phyloP scores from a whole-genome alignment of 2,797 vertebrate genomes.

The Pipistrellus pygmaeus region DNA sequence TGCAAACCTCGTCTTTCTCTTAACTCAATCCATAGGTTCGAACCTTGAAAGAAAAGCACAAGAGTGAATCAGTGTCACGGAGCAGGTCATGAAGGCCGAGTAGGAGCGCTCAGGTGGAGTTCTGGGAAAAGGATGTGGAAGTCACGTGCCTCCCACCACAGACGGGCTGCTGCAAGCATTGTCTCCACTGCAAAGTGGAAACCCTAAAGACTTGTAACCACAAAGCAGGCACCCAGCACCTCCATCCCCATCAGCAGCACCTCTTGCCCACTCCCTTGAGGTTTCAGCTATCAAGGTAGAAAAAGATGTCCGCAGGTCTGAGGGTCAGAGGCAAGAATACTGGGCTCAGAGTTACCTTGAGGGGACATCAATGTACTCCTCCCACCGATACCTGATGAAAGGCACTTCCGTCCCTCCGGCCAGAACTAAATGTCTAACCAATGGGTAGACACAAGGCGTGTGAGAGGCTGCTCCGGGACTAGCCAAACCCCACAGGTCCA shows the following conservation, averaged over 20 bases:
- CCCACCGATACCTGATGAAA: background rate
- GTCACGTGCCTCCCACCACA: background rate
- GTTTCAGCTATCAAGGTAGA: background rate
- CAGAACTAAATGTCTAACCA: background rate
- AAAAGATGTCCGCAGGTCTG: background rate
- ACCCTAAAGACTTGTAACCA: background rate
- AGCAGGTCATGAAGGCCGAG: background rate
- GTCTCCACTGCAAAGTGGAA: background rate
- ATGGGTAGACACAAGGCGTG: background rate
- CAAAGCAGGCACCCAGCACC: background rate
- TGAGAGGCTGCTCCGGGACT: accelerated
- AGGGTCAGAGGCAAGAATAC: background rate
- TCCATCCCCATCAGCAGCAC: background rate
- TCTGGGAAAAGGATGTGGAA: background rate
- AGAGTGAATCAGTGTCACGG: background rate
- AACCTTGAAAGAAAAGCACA: background rate
- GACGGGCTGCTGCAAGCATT: background rate
- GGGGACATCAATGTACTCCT: background rate
- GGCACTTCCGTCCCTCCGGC: background rate
- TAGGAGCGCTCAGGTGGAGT: background rate
- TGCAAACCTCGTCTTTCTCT: background rate
- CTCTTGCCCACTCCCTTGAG: background rate
- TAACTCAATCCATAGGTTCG: background rate
- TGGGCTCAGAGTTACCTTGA: background rate
- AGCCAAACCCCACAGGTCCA: background rate